Evolutionary conservation across 2,113 vertebrate genomes (phyloP), one percentile per base, ranked within the genome.

Genomic region (Micronycteris hirsuta): DNA sequence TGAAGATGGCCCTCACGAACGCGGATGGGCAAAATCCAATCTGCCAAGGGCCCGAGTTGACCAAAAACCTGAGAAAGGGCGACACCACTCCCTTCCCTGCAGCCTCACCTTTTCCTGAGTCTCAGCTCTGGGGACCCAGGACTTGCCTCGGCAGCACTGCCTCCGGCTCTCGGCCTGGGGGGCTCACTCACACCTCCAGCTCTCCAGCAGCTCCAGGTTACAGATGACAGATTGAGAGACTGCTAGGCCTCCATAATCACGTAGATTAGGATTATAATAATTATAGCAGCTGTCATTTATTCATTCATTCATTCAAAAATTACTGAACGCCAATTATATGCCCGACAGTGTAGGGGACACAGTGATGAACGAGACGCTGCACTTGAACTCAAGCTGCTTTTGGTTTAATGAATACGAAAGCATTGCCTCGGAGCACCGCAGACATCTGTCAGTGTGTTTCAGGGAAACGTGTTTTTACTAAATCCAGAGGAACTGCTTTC

Each of bases 141-240:
- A 28, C 38, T 54, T 61, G 36, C 3, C 12, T 2, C 52, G 4
- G 5, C 7, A 2, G 54, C 20, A 2, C 19, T 5, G 4, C 36
- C 31, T 15, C 36, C 17, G 26, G 41, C 14, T 78, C 61, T 73
- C 31, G 43, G 41, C 31, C 11, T 43, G 71, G 49, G 4, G 49
- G 11, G 52, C 31, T 28, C 26, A 47, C 31, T 2, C 38, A 19
- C 7, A 76, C 4, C 22, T 26, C 10, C 4, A 24, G 24, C 41
- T 84, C 58, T 87, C 4, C 28, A 11, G 28, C 17, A 7, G 77
- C 24, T 77, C 41, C 33, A 77, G 6, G 4, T 71, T 43, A 7
- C 16, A 26, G 67, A 36, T 65, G 54, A 4, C 20, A 11, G 58
- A 52, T 41, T 5, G 11, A 3, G 12, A 52, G 15, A 43, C 28